These are phyloP conservation scores for Syngnathus typhle DNA, from an alignment of 2,113 vertebrate species.

Conservation along the genomic window DNA sequence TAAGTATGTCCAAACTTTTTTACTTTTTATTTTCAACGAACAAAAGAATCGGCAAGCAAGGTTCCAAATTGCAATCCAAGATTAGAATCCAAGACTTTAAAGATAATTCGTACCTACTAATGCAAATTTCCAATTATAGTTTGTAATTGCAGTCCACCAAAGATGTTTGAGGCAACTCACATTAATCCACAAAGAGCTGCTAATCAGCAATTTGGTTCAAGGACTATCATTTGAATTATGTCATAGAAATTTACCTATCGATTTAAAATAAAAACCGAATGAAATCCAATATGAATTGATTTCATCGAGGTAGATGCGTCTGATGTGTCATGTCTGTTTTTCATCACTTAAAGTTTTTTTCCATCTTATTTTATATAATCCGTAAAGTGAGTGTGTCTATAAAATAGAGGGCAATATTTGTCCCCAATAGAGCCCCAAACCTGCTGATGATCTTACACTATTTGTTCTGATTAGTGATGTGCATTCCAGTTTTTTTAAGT, in stretches of 20 bases:
- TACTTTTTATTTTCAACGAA: background rate
- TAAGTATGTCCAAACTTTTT: background rate
- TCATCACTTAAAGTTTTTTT: no score
- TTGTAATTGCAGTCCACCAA: background rate
- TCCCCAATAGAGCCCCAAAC: background rate
- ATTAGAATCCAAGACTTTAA: background rate
- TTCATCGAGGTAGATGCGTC: background rate
- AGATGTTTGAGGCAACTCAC: background rate
- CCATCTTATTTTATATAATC: background rate
- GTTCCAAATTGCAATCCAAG: background rate
- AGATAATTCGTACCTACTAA: background rate
- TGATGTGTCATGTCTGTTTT: no score
- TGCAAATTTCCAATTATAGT: background rate
- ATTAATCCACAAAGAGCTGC: background rate
- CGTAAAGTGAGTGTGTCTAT: background rate
- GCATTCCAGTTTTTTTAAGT: no score
- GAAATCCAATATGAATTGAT: background rate
- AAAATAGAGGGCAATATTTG: background rate
- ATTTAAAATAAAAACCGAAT: background rate
- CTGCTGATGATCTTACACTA: constrained; percentile 53
- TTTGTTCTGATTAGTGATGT: constrained; percentile 33
- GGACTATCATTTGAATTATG: background rate
- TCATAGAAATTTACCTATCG: background rate
- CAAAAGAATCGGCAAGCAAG: background rate
- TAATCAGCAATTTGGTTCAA: background rate